Evolutionary conservation across 2,113 vertebrate species (phyloP).

Genomic region (Amazona guildingii): DNA sequence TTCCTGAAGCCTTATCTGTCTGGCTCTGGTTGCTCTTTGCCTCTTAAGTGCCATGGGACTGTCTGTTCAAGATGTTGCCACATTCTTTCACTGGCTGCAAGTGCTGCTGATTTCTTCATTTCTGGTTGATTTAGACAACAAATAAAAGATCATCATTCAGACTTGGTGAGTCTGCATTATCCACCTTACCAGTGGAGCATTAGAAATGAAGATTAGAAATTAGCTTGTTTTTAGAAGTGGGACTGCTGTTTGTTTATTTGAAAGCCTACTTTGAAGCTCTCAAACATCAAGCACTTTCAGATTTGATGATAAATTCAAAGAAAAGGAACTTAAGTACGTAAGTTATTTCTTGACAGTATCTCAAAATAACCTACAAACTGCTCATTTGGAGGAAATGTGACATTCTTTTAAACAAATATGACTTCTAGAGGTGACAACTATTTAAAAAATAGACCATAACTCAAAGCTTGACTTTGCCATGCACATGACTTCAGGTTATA

Average conservation of each 20-base stretch:
- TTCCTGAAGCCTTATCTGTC: neutral
- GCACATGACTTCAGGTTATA: neutral
- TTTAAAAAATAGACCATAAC: neutral
- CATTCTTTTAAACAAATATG: neutral
- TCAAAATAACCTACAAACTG: neutral
- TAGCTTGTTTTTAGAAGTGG: neutral
- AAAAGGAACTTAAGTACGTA: neutral
- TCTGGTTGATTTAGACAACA: neutral
- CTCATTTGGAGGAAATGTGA: neutral
- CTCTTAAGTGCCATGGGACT: neutral
- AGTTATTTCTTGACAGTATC: neutral
- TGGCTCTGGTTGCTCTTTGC: neutral
- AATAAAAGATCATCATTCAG: neutral
- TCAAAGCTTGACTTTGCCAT: neutral
- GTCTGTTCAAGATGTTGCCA: neutral
- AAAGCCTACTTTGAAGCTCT: neutral
- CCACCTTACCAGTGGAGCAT: neutral
- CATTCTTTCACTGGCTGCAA: neutral
- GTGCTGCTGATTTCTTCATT: neutral
- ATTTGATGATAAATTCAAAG: neutral
- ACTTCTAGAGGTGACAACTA: neutral
- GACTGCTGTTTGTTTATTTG: neutral
- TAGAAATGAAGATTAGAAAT: neutral
- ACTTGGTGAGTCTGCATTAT: neutral
- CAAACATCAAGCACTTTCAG: neutral